phyloP scores from a whole-genome alignment of 2,113 vertebrate species.

The Setophaga coronata region DNA sequence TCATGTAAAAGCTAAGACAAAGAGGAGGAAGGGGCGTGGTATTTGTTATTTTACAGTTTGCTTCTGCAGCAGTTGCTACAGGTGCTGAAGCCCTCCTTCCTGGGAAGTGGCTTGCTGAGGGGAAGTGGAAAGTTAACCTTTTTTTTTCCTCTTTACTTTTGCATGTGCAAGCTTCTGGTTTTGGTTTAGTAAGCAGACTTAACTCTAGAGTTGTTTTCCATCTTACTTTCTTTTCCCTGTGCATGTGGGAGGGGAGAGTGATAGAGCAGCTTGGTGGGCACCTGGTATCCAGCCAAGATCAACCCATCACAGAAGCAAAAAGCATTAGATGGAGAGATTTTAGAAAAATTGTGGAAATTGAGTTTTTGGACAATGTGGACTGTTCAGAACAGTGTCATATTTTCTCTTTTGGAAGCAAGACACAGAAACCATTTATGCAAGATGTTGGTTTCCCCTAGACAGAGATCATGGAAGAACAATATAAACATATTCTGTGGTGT shows the following conservation, averaged over 20 bases:
- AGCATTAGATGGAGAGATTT: neutral
- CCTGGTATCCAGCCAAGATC: neutral
- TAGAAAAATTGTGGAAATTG: neutral
- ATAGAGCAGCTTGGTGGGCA: neutral
- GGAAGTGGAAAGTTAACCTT: neutral
- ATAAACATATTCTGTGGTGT: neutral
- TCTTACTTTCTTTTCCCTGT: neutral
- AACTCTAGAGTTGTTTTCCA: neutral
- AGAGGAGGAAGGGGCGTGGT: neutral
- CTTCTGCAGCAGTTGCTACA: neutral
- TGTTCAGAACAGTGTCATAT: neutral
- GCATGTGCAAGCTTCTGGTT: rapidly evolving
- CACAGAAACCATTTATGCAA: neutral
- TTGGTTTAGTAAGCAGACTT: neutral
- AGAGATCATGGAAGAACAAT: rapidly evolving
- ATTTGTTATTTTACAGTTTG: neutral
- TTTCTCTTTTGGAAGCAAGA: neutral
- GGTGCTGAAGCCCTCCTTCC: neutral
- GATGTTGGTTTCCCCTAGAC: neutral
- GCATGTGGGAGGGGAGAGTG: neutral
- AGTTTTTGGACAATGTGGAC: neutral
- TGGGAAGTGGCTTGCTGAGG: neutral
- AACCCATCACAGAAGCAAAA: neutral
- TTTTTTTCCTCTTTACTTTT: neutral
- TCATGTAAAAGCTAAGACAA: neutral